Conservation (phyloP, 2,113 vertebrate species). For the Maylandia zebra region DNA sequence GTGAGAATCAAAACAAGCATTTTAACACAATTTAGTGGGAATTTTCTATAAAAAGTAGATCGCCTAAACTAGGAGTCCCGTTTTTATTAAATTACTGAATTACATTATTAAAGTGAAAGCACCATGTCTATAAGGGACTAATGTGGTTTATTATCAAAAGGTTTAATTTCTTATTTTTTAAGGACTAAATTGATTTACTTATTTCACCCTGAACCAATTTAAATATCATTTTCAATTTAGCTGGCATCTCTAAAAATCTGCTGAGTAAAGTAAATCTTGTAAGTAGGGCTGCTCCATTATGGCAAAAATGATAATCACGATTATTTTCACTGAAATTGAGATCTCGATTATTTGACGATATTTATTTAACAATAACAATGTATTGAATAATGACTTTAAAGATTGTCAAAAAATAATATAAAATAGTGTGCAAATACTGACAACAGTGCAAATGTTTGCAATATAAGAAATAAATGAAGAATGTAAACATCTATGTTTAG, state of each 20-base stretch:
- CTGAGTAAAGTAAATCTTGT: neutral
- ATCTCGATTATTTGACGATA: too few relatives aligned
- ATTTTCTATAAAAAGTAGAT: neutral
- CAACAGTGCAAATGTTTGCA: too few relatives aligned
- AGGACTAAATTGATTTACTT: neutral
- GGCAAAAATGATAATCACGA: too few relatives aligned
- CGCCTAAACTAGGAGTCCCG: neutral
- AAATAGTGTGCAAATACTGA: too few relatives aligned
- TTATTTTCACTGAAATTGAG: too few relatives aligned
- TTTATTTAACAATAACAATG: too few relatives aligned
- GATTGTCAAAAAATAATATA: too few relatives aligned
- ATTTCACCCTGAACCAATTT: neutral
- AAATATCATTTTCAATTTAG: neutral
- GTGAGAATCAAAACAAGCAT: neutral
- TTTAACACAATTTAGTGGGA: neutral
- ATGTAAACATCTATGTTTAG: too few relatives aligned
- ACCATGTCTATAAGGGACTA: neutral
- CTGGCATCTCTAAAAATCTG: neutral
- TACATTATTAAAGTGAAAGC: neutral
- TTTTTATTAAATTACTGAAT: neutral
- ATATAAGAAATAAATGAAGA: too few relatives aligned
- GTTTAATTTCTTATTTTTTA: rapidly evolving
- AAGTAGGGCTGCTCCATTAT: neutral
- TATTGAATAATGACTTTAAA: too few relatives aligned
- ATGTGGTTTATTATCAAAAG: neutral